Percentiles rank a stretch among this genome's conserved stretches.
Conservation (phyloP, 1,140 invertebrate species). For the Brachionus rubens region DNA sequence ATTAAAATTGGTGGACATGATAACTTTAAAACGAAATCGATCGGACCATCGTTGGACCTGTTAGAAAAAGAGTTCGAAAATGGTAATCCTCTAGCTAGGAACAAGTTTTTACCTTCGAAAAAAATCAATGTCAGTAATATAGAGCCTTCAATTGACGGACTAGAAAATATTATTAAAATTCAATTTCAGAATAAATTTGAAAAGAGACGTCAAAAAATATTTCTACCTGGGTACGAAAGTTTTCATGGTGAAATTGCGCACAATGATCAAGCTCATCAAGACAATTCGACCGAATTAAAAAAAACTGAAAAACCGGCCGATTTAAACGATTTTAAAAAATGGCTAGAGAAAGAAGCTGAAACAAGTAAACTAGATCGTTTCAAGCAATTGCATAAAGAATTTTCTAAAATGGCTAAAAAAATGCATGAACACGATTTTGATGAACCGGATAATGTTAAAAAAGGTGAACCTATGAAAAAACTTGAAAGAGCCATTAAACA, state of each 20-base stretch:
- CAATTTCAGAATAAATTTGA: neutral
- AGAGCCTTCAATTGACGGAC: neutral
- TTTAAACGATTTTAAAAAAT: constrained; percentile 18
- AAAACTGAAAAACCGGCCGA: neutral
- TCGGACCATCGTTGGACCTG: neutral
- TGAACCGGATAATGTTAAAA: neutral
- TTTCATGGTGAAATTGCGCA: constrained; percentile 12
- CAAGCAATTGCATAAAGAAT: constrained; percentile 31
- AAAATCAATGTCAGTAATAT: neutral
- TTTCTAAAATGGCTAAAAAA: neutral
- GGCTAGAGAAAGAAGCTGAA: constrained; percentile 15
- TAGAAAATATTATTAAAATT: neutral
- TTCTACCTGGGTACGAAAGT: constrained; percentile 6
- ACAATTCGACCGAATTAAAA: neutral
- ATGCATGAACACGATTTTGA: neutral
- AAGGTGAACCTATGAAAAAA: neutral
- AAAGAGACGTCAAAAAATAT: neutral
- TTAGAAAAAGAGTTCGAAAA: neutral
- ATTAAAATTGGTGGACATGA: neutral
- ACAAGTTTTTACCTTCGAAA: neutral
- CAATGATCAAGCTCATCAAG: neutral
- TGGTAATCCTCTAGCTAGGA: neutral
- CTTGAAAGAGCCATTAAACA: constrained; percentile 13
- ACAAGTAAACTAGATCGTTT: constrained; percentile 10
- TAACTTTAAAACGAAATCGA: neutral